These are phyloP conservation scores for Nematolebias whitei DNA, from an alignment of 2,113 vertebrate genomes.

Conservation along the genomic window DNA sequence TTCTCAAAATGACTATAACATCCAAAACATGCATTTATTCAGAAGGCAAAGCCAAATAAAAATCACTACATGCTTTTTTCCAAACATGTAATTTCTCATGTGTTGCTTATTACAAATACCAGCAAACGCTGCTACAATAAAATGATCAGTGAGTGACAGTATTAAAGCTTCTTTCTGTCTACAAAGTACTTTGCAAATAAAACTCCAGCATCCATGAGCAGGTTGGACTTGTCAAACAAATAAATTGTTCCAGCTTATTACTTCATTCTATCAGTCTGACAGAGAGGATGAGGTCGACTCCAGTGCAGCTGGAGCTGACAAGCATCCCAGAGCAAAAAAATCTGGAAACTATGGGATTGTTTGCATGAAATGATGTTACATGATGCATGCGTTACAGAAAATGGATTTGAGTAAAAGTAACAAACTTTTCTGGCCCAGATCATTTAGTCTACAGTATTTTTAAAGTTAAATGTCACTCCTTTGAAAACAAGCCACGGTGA, in stretches of 20 bases:
- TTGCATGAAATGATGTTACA: constrained; percentile 38
- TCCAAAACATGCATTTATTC: constrained; percentile 30
- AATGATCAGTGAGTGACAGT: constrained; percentile 17
- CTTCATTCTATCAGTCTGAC: constrained; percentile 27
- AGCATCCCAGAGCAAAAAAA: constrained; percentile 18
- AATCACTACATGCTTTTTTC: constrained; percentile 22
- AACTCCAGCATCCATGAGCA: background rate
- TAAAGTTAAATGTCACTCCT: constrained; percentile 14
- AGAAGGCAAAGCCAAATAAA: constrained; percentile 26
- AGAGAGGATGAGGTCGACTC: constrained; percentile 15
- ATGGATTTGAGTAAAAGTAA: constrained; percentile 11
- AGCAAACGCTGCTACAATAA: constrained; percentile 9
- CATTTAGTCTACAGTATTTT: constrained; percentile 1
- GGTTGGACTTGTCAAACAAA: constrained; percentile 21
- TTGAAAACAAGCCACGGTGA: no score
- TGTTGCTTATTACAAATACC: constrained; percentile 7
- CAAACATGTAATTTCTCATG: constrained; percentile 19
- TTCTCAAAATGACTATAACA: constrained; percentile 44
- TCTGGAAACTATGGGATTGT: constrained; percentile 18
- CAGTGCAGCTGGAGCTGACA: no score
- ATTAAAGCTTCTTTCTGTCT: constrained; percentile 28
- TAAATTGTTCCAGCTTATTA: constrained; percentile 32
- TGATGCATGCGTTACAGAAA: constrained; percentile 17
- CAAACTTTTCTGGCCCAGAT: background rate
- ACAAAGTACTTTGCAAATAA: constrained; percentile 20